phyloP scores from a whole-genome alignment of 2,888 invertebrate species.

The Luperina testacea region DNA sequence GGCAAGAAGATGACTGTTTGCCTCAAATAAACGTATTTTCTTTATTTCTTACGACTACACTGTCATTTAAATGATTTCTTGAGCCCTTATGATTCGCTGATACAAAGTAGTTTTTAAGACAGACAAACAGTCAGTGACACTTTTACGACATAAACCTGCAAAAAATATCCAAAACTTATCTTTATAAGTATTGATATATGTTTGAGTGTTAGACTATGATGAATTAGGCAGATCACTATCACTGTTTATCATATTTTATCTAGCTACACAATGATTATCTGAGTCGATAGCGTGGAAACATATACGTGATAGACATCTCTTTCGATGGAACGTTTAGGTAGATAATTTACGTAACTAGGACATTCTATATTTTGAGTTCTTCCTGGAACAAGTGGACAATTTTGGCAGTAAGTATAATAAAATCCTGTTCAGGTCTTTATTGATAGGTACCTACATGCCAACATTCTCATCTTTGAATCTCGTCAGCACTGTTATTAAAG shows the following conservation, averaged over 20 bases:
- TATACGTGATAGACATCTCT: conserved; percentile 27
- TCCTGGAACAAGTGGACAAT: not conserved
- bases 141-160: not conserved
- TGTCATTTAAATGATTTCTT: too few relatives aligned
- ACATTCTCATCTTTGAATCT: too few relatives aligned
- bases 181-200: conserved; percentile 32
- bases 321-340: conserved; percentile 1
- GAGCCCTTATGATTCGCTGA: too few relatives aligned
- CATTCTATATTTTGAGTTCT: not conserved
- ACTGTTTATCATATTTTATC: conserved; percentile 34
- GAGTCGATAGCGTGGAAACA: conserved; percentile 30
- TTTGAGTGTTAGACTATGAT: conserved; percentile 38
- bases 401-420: not conserved
- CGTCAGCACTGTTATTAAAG: too few relatives aligned
- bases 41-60: too few relatives aligned
- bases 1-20: too few relatives aligned
- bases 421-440: not conserved
- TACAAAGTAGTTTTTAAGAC: not conserved
- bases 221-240: conserved; percentile 38
- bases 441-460: not conserved
- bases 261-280: conserved; percentile 38
- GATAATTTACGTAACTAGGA: conserved; percentile 24
- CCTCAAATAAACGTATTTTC: too few relatives aligned
- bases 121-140: not conserved
- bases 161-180: conserved; percentile 25